phyloP scores from a whole-genome alignment of 2,888 invertebrate genomes.

The Latrodectus elegans region DNA sequence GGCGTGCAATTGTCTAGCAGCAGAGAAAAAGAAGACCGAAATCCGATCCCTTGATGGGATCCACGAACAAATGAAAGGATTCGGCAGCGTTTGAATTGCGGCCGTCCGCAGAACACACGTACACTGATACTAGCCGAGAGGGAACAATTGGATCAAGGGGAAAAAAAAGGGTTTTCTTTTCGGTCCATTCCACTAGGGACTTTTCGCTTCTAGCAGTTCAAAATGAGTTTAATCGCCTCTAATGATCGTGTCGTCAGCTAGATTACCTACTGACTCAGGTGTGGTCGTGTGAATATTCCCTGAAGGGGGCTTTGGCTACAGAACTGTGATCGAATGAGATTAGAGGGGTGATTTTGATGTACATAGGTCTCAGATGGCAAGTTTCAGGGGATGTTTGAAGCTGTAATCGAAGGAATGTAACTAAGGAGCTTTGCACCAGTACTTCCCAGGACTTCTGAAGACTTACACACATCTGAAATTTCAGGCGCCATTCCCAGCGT shows the following conservation, averaged over 20 bases:
- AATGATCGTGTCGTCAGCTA: slow-evolving; percentile 63
- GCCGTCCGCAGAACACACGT: slow-evolving; percentile 19
- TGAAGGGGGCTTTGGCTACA: slow-evolving; percentile 27
- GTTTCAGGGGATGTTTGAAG: not conserved
- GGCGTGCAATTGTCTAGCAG: slow-evolving; percentile 45
- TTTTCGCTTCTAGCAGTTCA: slow-evolving; percentile 34
- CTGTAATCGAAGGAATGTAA: slow-evolving; percentile 13
- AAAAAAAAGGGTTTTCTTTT: slow-evolving; percentile 26
- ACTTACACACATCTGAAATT: too few species aligned
- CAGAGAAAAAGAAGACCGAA: slow-evolving; percentile 43
- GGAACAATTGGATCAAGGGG: slow-evolving; percentile 57
- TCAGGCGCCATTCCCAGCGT: too few species aligned
- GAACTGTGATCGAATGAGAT: not conserved
- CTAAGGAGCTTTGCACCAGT: not conserved
- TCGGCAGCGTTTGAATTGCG: slow-evolving; percentile 52
- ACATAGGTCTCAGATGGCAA: not conserved
- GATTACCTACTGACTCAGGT: slow-evolving; percentile 63
- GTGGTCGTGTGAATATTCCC: slow-evolving; percentile 62
- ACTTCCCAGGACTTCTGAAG: too few species aligned
- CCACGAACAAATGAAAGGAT: slow-evolving; percentile 55
- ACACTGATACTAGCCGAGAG: not conserved
- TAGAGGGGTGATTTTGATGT: not conserved
- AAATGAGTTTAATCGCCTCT: slow-evolving; percentile 62
- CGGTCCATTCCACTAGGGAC: slow-evolving; percentile 29
- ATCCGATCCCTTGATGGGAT: slow-evolving; percentile 37